phyloP scores from a whole-genome alignment of 2,113 vertebrate genomes.

The human (Homo sapiens) region GRCh38 chr1:119599501-119600000 shows the following conservation, averaged over 20 bases:
- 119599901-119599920: not conserved
- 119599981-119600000: not conserved
- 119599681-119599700: not conserved
- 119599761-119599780: not conserved
- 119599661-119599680: not conserved
- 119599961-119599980: not conserved
- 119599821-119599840: not conserved
- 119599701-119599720: not conserved
- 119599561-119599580: not conserved
- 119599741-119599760: not conserved
- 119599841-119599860: too few relatives aligned
- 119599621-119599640: not conserved
- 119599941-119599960: not conserved
- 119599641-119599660: not conserved
- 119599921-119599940: not conserved
- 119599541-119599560: not conserved
- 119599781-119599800: not conserved
- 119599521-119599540: not conserved
- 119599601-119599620: not conserved
- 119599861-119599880: too few relatives aligned
- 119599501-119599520: not conserved
- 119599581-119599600: not conserved
- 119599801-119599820: not conserved
- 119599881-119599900: not conserved
- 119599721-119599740: not conserved